Base-by-base conservation (phyloP, 2,888 invertebrate genomes). In the Spodoptera exigua region DNA sequence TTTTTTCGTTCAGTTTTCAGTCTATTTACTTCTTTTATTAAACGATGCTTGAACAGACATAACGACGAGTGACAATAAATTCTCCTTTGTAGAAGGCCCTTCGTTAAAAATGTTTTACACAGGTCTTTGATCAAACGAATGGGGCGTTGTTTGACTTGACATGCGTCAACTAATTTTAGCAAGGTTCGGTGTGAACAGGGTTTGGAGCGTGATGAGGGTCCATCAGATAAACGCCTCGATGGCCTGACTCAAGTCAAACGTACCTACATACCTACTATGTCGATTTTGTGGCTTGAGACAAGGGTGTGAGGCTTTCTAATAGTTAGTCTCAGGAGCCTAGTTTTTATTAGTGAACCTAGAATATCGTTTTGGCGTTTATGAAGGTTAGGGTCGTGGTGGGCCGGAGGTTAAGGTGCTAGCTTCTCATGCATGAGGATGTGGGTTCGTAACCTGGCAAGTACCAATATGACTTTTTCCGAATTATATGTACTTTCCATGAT, bases 181-280 rank as follows among this genome's bases (percentile, higher is more conserved):
- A 59, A 56, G 70, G 34, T 10, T 44, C 46, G 60, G 69, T 58
- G 74, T 63, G 68, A 21, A 40, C 43, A 10, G 21, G 10, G 14
- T 11, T 3, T 10, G 27, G 32, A n/a, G 16, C 34, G 48, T 64
- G 58, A 72, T 52, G 72, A 79, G 79, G 80, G 81, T 76, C 75
- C 69, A 84, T 82, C 80, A 74, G 84, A 84, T 85, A 83, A 80
- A 75, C 72, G 78, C 70, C 53, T 74, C 70, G 60, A 68, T 73
- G 74, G 54, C 55, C 61, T 58, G 54, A 58, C 13, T 51, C 61
- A 53, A 43, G 17, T 27, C 27, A 27, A 0, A 27, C 7, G 7
- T 27, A 27, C 5, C 1, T 27, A 27, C 0, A 5, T 27, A 27
- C 27, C 2, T 18, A 18, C 3, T 3, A 7, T 27, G 7, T 27